Base-by-base conservation (phyloP, 2,888 invertebrate species). In the Oegoconia quadripuncta region DNA sequence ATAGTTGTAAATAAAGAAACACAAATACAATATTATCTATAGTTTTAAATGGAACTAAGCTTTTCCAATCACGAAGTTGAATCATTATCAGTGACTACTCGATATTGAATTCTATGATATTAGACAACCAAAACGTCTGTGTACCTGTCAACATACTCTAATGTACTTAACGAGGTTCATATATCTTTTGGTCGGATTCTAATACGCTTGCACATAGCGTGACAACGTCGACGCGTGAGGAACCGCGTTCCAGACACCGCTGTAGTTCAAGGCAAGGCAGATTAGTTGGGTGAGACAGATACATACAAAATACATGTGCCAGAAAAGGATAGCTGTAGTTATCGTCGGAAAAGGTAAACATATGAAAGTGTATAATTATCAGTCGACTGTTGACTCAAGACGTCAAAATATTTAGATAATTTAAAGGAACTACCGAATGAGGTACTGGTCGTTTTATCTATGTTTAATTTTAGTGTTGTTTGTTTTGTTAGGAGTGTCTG, bases 331-430 rank as follows among this genome's bases (percentile, higher is more conserved):
- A 36, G 25, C 17, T 4, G 15, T 11, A 11, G 25, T 18, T 20
- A 29, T 25, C 34, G n/a, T 11, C 44, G 22, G 34, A 39, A 42
- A 47, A 42, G 35, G 41, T 44, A 48, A 46, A 46, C 44, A 45
- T 46, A 55, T 47, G 55, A 51, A 51, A 55, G 51, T 53, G 43
- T 46, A 42, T 50, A 52, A 55, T 49, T 52, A 45, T 36, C 34
- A 30, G 23, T 17, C 34, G 45, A 37, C 37, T 42, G 45, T 50
- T 48, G 46, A 48, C 45, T 46, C 35, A 41, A 39, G 41, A 25
- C 39, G 44, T 44, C 46, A 47, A 41, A 47, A 52, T 48, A 42
- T 46, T 45, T 48, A 42, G 48, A 44, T 38, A 39, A 46, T 48
- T 39, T 40, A n/a, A 39, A 11, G 25, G 27, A 1, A 27, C n/a